Conservation (phyloP, 2,797 vertebrate genomes). For the Urocyon cinereoargenteus region DNA sequence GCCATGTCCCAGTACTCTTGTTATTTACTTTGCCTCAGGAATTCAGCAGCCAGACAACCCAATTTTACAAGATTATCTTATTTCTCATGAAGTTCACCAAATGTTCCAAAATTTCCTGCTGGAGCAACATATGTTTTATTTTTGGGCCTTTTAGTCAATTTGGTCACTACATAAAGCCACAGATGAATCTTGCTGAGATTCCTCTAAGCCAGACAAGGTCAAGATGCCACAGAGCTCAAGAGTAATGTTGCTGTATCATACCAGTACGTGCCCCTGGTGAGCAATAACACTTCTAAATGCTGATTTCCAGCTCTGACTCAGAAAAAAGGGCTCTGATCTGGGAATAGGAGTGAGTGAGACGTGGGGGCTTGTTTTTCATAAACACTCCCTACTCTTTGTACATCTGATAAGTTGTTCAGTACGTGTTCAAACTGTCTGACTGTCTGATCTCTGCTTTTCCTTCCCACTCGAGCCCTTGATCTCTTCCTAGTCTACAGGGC, state of each 20-base stretch:
- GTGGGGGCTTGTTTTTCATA: constrained; percentile 11
- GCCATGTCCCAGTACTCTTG: neutral
- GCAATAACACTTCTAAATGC: neutral
- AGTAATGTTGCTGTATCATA: neutral
- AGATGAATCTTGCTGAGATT: constrained; percentile 46
- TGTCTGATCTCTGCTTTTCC: constrained; percentile 2
- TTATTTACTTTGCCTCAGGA: constrained; percentile 46
- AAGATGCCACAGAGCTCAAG: constrained; percentile 35
- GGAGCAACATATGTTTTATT: neutral
- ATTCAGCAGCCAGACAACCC: constrained; percentile 41
- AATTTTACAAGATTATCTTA: constrained; percentile 63
- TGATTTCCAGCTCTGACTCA: constrained; percentile 58
- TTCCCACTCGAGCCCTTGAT: neutral
- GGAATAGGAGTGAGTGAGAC: neutral
- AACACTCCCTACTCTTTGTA: neutral
- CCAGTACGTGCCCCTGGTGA: neutral
- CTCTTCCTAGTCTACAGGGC: neutral
- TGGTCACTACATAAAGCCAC: constrained; percentile 32
- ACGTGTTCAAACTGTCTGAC: neutral
- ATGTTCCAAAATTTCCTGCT: constrained; percentile 32
- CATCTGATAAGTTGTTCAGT: constrained; percentile 6
- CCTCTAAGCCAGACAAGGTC: constrained; percentile 33
- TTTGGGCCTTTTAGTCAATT: neutral
- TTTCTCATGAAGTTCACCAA: constrained; percentile 55
- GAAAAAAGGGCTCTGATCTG: neutral